phyloP scores from a whole-genome alignment of 2,113 vertebrate genomes.

The Lota lota region DNA sequence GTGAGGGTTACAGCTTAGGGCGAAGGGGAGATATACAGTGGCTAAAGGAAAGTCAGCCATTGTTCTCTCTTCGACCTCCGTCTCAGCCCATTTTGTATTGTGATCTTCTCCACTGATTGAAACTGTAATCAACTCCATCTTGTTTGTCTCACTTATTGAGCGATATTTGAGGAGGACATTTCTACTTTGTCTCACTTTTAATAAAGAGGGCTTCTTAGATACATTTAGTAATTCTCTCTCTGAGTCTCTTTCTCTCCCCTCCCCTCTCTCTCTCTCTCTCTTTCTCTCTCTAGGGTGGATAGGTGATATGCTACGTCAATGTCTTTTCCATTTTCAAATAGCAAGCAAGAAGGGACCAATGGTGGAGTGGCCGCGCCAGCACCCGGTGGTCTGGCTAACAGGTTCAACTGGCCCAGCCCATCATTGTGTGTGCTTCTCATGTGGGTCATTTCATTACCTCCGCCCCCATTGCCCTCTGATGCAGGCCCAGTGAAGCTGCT shows the following conservation, averaged over 20 bases:
- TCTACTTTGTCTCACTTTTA: too few species aligned
- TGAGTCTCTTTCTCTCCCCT: background rate
- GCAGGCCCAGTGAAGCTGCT: background rate
- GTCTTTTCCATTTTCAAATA: background rate
- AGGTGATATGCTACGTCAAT: background rate
- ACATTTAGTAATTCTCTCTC: background rate
- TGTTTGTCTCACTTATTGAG: too few species aligned
- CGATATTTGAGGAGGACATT: too few species aligned
- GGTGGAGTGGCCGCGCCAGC: background rate
- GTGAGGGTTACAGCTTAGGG: background rate
- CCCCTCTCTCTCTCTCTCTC: background rate
- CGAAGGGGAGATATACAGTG: background rate
- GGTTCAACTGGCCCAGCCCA: background rate
- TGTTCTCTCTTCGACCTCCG: background rate
- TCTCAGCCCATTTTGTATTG: background rate
- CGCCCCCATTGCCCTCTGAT: background rate
- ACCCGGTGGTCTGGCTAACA: background rate
- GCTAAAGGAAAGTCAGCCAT: background rate
- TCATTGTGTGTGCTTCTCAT: background rate
- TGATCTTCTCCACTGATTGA: too few species aligned
- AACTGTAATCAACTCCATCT: too few species aligned
- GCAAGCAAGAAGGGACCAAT: background rate
- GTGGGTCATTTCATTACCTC: conserved; percentile 8
- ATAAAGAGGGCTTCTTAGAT: too few species aligned
- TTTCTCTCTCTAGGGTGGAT: background rate